Evolutionary conservation across 2,113 vertebrate genomes (phyloP), one percentile per base, ranked within the genome.

Genomic region (Pedetes capensis): DNA sequence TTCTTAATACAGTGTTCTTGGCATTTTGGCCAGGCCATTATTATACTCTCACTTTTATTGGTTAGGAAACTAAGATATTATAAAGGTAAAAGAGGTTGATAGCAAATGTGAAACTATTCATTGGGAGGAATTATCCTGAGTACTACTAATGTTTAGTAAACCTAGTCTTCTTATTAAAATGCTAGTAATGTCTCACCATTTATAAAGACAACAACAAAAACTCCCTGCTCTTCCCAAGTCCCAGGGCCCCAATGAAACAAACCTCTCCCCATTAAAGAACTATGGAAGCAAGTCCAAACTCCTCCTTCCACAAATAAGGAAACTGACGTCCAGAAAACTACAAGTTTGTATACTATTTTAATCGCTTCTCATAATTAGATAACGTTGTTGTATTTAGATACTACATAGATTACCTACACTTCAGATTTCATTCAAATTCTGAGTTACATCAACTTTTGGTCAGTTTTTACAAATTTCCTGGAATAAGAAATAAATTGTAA

Each of bases 31-130:
- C 42, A 71, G 7, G 27, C 44, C 39, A 17, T 88, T 84, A 47
- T 63, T 69, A 61, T 61, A 53, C 4, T 68, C 8, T 1, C 1
- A 22, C 25, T 68, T 74, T 49, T 39, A 74, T 49, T 42, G 5
- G 0, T 74, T 79, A 86, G 68, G 17, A 95, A 82, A 82, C 7
- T 57, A 81, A 93, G 25, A 6, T 25, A 44, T 84, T 89, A 79
- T 39, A 81, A 61, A 96, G 2, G 5, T 55, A 57, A 86, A 91
- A 61, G 34, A 72, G 37, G 37, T 37, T 44, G 13, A 84, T 37
- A 76, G 13, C 5, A 83, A 86, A 68, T 47, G 34, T 29, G 10
- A 71, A 83, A 86, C 72, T 42, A 47, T 59, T 93, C 49, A 68
- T 25, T 83, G 20, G 3, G 7, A 4, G 93, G 4, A 55, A 39